A percentile compares a stretch with the other conserved stretches of the same genome.
Evolutionary conservation across 37 sponge, comb jelly and placozoan genomes (phyloP).

Genomic region (Crambe crambe): DNA sequence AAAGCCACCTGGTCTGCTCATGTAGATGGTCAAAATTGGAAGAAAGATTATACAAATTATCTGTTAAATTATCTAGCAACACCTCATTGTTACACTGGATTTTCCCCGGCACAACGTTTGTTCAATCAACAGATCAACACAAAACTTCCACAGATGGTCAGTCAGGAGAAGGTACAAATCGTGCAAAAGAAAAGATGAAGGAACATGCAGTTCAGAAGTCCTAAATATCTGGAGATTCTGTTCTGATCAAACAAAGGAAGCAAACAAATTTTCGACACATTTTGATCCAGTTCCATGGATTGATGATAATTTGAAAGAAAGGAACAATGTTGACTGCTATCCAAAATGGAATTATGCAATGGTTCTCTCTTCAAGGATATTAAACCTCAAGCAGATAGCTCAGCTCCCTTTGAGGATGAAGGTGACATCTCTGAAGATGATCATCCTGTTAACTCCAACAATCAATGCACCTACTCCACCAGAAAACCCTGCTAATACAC

Average conservation of each 20-base stretch:
- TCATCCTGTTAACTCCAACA: no score
- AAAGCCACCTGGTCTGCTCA: constrained; percentile 40
- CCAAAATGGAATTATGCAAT: background rate
- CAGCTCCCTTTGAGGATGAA: no score
- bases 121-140: constrained; percentile 39
- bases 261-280: background rate
- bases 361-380: no score
- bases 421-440: no score
- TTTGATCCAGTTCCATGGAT: background rate
- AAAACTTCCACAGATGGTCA: constrained; percentile 6
- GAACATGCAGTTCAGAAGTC: background rate
- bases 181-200: constrained; percentile 44
- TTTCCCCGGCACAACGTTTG: background rate
- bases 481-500: no score
- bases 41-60: constrained; percentile 9
- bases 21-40: constrained; percentile 46
- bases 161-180: background rate
- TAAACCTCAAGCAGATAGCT: no score
- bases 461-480: no score
- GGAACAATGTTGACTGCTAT: background rate
- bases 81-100: background rate
- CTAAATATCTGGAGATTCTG: constrained; percentile 22
- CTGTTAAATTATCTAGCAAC: constrained; percentile 44
- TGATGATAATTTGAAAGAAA: background rate
- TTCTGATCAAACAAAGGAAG: constrained; percentile 25